Evolutionary conservation across 2,113 vertebrate species (phyloP).

Genomic region (Rhea pennata): DNA sequence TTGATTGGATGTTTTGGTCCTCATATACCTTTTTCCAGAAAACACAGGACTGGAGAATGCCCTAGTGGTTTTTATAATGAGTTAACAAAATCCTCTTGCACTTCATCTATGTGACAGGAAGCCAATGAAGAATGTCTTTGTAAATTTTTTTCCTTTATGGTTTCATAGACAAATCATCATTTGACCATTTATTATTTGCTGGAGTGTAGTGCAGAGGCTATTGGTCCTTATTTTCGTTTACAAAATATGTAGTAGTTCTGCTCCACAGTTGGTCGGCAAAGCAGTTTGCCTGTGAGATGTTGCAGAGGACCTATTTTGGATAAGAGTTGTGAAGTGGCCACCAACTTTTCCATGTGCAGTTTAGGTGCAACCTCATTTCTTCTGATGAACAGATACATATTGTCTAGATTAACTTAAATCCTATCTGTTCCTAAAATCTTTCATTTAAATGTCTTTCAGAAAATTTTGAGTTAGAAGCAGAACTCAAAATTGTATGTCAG

Average conservation of each 20-base stretch:
- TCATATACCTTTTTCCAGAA: not conserved
- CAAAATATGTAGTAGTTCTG: not conserved
- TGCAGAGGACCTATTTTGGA: not conserved
- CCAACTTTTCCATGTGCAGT: not conserved
- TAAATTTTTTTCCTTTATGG: not conserved
- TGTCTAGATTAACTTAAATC: accelerated
- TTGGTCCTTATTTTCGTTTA: accelerated
- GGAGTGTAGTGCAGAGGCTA: not conserved
- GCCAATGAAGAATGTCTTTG: not conserved
- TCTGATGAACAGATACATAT: too few relatives aligned
- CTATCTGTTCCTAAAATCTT: not conserved
- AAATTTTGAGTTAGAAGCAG: not conserved
- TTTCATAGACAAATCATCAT: not conserved
- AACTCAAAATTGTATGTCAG: not conserved
- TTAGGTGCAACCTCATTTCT: not conserved
- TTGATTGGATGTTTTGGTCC: not conserved
- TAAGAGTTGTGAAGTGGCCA: not conserved
- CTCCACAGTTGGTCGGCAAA: not conserved
- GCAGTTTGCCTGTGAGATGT: not conserved
- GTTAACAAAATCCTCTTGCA: not conserved
- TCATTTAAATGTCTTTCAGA: not conserved
- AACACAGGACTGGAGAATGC: too few relatives aligned
- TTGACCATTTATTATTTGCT: not conserved
- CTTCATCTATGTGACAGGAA: not conserved
- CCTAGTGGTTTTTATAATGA: not conserved